A percentile compares a stretch with the other conserved stretches of the same genome.
Evolutionary conservation across 2,113 vertebrate species (phyloP).

Genomic region (Lonchura striata): DNA sequence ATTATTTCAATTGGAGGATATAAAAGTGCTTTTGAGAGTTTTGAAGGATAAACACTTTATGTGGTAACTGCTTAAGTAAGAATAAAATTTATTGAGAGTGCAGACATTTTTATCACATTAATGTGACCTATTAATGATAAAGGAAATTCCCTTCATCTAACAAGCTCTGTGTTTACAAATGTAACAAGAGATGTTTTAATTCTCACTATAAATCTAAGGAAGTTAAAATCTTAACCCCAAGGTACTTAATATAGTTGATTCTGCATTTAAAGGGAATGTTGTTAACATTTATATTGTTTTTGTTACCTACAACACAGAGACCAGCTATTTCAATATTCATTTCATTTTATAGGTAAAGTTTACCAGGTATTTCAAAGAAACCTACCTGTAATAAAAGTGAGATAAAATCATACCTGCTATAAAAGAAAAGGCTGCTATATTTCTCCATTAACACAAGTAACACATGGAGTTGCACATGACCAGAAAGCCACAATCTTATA

Average conservation of each 20-base stretch:
- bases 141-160: conserved; percentile 74
- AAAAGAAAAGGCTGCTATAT: background rate
- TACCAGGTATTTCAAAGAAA: background rate
- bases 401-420: background rate
- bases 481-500: background rate
- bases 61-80: conserved; percentile 67
- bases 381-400: background rate
- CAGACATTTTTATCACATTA: conserved; percentile 71
- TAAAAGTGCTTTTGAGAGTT: conserved; percentile 71
- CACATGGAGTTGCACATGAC: background rate
- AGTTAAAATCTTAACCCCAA: conserved; percentile 65
- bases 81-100: conserved; percentile 54
- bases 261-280: conserved; percentile 23
- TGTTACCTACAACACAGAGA: conserved; percentile 31
- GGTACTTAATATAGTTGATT: conserved; percentile 61
- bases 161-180: conserved; percentile 67
- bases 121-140: conserved; percentile 74
- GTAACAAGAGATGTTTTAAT: conserved; percentile 60
- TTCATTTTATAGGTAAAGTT: conserved; percentile 33
- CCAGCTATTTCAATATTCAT: conserved; percentile 34
- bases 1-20: conserved; percentile 72
- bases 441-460: background rate
- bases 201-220: conserved; percentile 66
- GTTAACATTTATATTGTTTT: conserved; percentile 51
- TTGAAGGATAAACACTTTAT: conserved; percentile 69